Evolutionary conservation across 2,113 vertebrate genomes (phyloP).

Genomic region (Epinephelus fuscoguttatus): DNA sequence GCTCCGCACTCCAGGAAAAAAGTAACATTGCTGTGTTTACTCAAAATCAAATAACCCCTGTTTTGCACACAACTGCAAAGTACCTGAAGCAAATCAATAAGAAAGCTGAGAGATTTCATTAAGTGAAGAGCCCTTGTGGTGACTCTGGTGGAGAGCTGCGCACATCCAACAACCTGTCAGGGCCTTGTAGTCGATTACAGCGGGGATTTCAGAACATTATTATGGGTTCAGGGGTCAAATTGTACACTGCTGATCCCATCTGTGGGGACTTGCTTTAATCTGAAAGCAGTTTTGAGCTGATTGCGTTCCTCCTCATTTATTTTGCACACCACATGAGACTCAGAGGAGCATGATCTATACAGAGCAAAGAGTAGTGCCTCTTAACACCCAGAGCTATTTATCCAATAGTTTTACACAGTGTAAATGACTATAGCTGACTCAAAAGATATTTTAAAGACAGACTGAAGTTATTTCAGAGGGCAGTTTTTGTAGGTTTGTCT

Average conservation of each 20-base stretch:
- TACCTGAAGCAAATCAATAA: slow-evolving; percentile 78
- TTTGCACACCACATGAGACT: slow-evolving; percentile 53
- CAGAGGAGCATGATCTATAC: slow-evolving; percentile 29
- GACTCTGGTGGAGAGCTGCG: slow-evolving; percentile 64
- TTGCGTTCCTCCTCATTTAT: slow-evolving; percentile 68
- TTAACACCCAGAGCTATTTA: slow-evolving; percentile 31
- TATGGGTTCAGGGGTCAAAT: slow-evolving; percentile 75
- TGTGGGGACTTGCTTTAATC: slow-evolving; percentile 73
- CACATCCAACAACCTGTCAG: slow-evolving; percentile 72
- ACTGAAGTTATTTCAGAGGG: not conserved
- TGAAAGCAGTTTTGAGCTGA: slow-evolving; percentile 67
- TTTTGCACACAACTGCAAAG: slow-evolving; percentile 76
- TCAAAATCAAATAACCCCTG: slow-evolving; percentile 68
- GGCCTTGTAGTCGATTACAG: slow-evolving; percentile 69
- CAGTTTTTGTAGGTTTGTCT: not conserved
- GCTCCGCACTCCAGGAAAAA: not conserved
- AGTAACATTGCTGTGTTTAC: slow-evolving; percentile 59
- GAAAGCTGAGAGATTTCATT: slow-evolving; percentile 79
- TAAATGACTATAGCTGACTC: slow-evolving; percentile 5
- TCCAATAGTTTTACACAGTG: slow-evolving; percentile 14
- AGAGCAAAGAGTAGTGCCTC: not conserved
- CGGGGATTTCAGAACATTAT: slow-evolving; percentile 75
- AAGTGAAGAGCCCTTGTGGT: slow-evolving; percentile 74
- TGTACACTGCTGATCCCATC: slow-evolving; percentile 60
- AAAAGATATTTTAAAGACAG: not conserved